A percentile compares a stretch with the other conserved stretches of the same genome.
phyloP scores from a whole-genome alignment of 2,888 invertebrate genomes.

The Troides oblongomaculatus region DNA sequence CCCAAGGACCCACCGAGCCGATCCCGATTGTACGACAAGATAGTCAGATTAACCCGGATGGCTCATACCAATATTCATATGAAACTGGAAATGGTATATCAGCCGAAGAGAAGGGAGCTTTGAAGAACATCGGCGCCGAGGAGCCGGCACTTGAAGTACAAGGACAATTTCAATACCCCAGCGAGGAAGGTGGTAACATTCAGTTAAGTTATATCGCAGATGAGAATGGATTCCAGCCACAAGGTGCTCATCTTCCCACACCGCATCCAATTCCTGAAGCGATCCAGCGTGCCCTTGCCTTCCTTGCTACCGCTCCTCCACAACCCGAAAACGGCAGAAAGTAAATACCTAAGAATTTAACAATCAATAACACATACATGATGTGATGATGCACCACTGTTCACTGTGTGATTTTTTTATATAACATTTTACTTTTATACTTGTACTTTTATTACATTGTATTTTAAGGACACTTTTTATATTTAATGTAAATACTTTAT shows the following conservation, averaged over 20 bases:
- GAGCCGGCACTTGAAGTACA: constrained; percentile 77
- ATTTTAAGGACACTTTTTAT: constrained; percentile 36
- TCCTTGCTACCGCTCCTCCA: constrained; percentile 83
- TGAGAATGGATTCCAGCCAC: constrained; percentile 85
- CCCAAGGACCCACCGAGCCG: constrained; percentile 58
- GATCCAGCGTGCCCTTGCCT: constrained; percentile 83
- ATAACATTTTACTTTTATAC: constrained; percentile 23
- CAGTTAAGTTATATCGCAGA: constrained; percentile 83
- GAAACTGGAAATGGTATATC: constrained; percentile 84
- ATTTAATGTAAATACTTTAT: constrained; percentile 35
- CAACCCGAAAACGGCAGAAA: constrained; percentile 45
- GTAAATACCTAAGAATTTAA: constrained; percentile 23
- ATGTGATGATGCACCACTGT: constrained; percentile 29
- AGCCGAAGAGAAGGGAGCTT: constrained; percentile 76
- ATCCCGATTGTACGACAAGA: constrained; percentile 78
- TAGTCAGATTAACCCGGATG: constrained; percentile 79
- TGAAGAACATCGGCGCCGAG: constrained; percentile 78
- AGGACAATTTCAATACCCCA: constrained; percentile 82
- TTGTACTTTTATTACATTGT: constrained; percentile 31
- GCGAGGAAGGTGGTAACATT: constrained; percentile 81
- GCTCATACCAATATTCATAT: constrained; percentile 79
- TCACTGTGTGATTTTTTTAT: constrained; percentile 35
- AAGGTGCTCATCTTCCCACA: constrained; percentile 81
- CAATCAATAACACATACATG: constrained; percentile 1
- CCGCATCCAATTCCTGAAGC: constrained; percentile 85